Base-by-base conservation (phyloP, 2,797 vertebrate genomes). In the Enteromius fasciolatus region DNA sequence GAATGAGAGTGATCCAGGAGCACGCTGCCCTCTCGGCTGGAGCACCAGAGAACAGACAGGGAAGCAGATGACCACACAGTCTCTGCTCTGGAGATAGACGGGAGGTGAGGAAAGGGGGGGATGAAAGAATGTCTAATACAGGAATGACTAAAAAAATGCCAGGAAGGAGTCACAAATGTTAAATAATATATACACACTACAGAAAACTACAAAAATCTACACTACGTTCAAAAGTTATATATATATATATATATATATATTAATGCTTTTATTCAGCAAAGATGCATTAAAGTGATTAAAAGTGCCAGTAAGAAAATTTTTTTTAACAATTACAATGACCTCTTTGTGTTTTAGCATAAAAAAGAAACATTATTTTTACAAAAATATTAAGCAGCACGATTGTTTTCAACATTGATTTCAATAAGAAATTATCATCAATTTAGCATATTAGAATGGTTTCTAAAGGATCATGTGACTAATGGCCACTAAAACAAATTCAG, bases 81-180 rank as follows among this genome's bases (percentile, higher is more conserved):
- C 88, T 76, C 83, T 80, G 90, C 74, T 87, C 76, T 87, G 80
- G 88, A 90, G 88, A 84, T 86, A 86, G 63, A 54, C 39, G n/a
- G 63, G 44, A 75, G 54, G 33, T 54, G 46, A 79, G 46, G 46
- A 83, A 73, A 82, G 33, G n/a, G n/a, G 74, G 87, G 88, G 87
- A 87, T 83, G 87, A 86, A 91, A 88, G 90, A 92, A 93, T 91
- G 83, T 92, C 89, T 88, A 87, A 76, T 74, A 52, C 75, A 11
- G 87, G 46, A 74, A 72, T 80, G 67, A 59, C 54, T 8, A 52
- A 54, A 72, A 36, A 72, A 59, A 46, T 61, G 39, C 68, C 54
- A 72, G 15, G 68, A 48, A 48, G 41, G 28, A 41, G 50, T 59
- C 36, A n/a, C 54, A 23, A 57, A 57, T 11, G n/a, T 23, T 59